These are phyloP conservation scores for Aphidius gifuensis DNA, from an alignment of 1,140 invertebrate species.

Conservation along the genomic window DNA sequence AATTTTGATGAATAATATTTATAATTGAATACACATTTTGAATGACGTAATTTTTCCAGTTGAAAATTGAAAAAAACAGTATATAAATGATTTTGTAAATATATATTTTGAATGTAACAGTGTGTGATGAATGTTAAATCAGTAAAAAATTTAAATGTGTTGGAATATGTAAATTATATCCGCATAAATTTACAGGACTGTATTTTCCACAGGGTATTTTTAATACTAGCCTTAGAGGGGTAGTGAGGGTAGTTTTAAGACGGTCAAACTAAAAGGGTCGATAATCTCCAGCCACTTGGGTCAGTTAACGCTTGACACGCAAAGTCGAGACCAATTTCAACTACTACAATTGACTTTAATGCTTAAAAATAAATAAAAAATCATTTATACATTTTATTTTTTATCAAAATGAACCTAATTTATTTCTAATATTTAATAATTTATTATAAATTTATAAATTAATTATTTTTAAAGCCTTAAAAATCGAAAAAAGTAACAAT, in stretches of 20 bases:
- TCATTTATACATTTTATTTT: too few species aligned
- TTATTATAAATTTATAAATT: too few species aligned
- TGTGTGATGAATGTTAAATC: not conserved
- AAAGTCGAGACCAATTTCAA: not conserved
- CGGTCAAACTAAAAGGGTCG: constrained; percentile 30
- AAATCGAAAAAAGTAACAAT: too few species aligned
- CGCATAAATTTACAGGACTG: constrained; percentile 21
- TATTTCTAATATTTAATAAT: too few species aligned
- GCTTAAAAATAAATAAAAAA: too few species aligned
- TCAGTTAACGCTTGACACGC: constrained; percentile 32
- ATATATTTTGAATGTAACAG: not conserved
- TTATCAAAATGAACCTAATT: too few species aligned
- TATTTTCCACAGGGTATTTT: constrained; percentile 17
- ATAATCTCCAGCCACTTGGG: constrained; percentile 28
- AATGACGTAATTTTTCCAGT: not conserved
- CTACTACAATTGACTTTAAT: too few species aligned
- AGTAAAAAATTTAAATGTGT: not conserved
- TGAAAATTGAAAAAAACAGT: not conserved
- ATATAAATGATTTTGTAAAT: constrained; percentile 5
- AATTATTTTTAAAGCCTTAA: too few species aligned
- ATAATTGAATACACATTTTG: not conserved
- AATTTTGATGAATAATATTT: constrained; percentile 4
- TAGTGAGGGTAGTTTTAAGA: constrained; percentile 19
- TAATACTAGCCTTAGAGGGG: not conserved
- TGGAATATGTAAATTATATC: constrained; percentile 24